Evolutionary conservation across 2,888 invertebrate genomes (phyloP), one percentile per base, ranked within the genome.

Genomic region (Cephus pygmeus): DNA sequence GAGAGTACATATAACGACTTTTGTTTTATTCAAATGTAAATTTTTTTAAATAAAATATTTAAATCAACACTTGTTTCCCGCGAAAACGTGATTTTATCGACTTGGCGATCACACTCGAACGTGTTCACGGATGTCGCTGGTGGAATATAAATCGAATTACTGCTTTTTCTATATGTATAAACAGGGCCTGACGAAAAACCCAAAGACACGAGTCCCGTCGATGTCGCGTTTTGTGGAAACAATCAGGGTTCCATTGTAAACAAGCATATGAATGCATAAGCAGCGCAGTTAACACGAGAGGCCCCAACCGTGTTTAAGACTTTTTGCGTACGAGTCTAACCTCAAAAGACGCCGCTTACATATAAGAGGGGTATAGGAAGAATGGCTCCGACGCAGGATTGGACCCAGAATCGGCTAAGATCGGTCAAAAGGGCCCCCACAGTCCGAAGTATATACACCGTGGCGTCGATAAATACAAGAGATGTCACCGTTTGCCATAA

Each of bases 241-340:
- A 89, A 90, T 90, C 90, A 88, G 86, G 84, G 83, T 85, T 84
- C 85, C 86, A 87, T 88, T 86, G 85, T 85, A 85, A 88, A 88
- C 89, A 90, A 86, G 89, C 87, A 90, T 90, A 90, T 90, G 89
- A 90, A 90, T 90, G 89, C 89, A 89, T 89, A 90, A 90, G 85
- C 88, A 88, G 87, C 83, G 85, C 86, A 87, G 88, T 88, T 88
- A 89, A 90, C 89, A 88, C 88, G 87, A 85, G 84, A 40, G 40
- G 87, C 86, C 85, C 87, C 87, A 86, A 86, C 85, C 87, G 87
- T 88, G 88, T 88, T 85, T 83, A 76, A 75, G 84, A 83, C 86
- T 88, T 86, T 86, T 87, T 87, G 83, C 83, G 81, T 80, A 80
- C 40, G 84, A 77, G 80, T 83, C 85, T 85, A 81, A 82, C 85